Base-by-base conservation (phyloP, 2,888 invertebrate genomes). In the Pachliopta kotzebuea region DNA sequence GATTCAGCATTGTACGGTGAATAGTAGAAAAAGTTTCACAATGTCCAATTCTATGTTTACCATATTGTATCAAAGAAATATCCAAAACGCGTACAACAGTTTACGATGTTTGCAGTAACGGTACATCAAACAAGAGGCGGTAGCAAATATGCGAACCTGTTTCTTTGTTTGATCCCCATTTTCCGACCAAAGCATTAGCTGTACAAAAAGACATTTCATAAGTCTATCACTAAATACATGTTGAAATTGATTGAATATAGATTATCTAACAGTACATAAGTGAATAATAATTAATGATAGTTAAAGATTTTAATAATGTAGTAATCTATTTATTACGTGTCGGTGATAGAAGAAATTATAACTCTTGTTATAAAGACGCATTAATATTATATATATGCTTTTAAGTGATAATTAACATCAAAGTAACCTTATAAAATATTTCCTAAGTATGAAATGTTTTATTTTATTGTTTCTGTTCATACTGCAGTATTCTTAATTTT, bases 101-200 rank as follows among this genome's bases (percentile, higher is more conserved):
- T 45, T 45, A n/a, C 45, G 45, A 45, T 52, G 50, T 52, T 52
- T 52, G 50, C 21, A 52, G 50, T 14, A 8, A 52, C 42, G 60
- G 24, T 42, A 42, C 42, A 31, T 60, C 54, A 53, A 60, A 60
- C 37, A 60, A n/a, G 50, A 45, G 21, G 7, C 9, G 21, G 37
- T 52, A 54, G 60, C 53, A 54, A 60, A 60, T 60, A 60, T 60
- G 60, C 24, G 26, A 23, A 18, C 26, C 37, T 14, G 53, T n/a
- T 54, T 60, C 42, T 54, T 53, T 60, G 20, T 60, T 42, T 37
- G 37, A 18, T 29, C 60, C 31, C n/a, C 17, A 31, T 53, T 37
- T 53, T 53, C 52, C 18, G 60, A 9, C 23, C 50, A 20, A 50
- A 59, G 29, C 18, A 45, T 45, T 45, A n/a, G 45, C 37, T 37